Evolutionary conservation across 1,140 invertebrate species (phyloP).

Genomic region (Phocides pigmalion): DNA sequence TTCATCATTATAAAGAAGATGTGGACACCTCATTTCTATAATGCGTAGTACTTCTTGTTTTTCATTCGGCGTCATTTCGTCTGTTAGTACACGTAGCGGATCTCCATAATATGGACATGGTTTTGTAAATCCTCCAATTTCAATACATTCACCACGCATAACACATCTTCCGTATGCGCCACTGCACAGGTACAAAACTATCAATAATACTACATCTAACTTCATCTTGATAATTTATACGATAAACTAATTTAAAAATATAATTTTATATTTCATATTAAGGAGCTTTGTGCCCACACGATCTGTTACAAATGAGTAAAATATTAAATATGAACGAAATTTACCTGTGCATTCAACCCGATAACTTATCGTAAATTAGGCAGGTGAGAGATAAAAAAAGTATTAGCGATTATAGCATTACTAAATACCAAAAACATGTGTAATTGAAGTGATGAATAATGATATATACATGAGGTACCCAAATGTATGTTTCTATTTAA

Average conservation of each 20-base stretch:
- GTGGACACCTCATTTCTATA: constrained; percentile 56
- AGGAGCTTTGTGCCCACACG: neutral
- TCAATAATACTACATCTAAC: neutral
- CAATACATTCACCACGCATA: constrained; percentile 57
- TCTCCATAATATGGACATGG: constrained; percentile 80
- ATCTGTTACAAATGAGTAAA: constrained; percentile 33
- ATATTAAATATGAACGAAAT: constrained; percentile 22
- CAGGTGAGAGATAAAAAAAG: constrained; percentile 57
- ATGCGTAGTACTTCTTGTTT: constrained; percentile 45
- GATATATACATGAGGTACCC: too few relatives aligned
- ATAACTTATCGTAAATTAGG: constrained; percentile 64
- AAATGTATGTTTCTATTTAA: too few relatives aligned
- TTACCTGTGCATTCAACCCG: constrained; percentile 47
- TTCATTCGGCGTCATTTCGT: constrained; percentile 41
- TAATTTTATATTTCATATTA: constrained; percentile 2
- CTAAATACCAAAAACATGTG: neutral
- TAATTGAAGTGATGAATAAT: neutral
- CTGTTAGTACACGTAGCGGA: constrained; percentile 70
- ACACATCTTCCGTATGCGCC: constrained; percentile 54
- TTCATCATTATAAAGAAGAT: constrained; percentile 51
- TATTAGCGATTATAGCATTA: constrained; percentile 13
- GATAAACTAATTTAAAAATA: constrained; percentile 4
- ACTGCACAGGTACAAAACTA: constrained; percentile 45
- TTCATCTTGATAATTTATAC: constrained; percentile 7
- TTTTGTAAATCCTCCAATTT: constrained; percentile 48